Conservation (phyloP, 2,888 invertebrate species). For the Rosalia funebris region DNA sequence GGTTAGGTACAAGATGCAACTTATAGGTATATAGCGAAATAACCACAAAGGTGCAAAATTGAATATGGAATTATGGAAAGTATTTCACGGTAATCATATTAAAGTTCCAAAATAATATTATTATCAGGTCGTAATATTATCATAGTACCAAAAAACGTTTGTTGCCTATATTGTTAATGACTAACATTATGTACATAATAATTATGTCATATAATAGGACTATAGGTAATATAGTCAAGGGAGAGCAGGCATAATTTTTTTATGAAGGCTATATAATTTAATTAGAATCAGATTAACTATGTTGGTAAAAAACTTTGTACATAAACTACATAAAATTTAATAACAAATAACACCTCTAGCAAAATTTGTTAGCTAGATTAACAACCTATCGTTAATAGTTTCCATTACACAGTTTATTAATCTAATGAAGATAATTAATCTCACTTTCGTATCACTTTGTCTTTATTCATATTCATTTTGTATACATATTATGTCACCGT, state of each 20-base stretch:
- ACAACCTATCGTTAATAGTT: slow-evolving; percentile 36
- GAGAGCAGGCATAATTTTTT: slow-evolving; percentile 30
- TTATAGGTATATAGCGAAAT: too few relatives aligned
- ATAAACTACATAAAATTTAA: slow-evolving; percentile 36
- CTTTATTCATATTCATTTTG: too few relatives aligned
- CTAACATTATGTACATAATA: slow-evolving; percentile 24
- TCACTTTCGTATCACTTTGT: slow-evolving; percentile 58
- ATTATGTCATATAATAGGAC: not conserved
- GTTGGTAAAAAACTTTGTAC: slow-evolving; percentile 33
- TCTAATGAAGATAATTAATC: slow-evolving; percentile 13
- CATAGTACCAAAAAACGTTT: too few relatives aligned
- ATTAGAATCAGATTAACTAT: not conserved
- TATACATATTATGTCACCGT: slow-evolving; percentile 32
- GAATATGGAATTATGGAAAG: too few relatives aligned
- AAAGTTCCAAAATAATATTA: too few relatives aligned
- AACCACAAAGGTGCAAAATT: too few relatives aligned
- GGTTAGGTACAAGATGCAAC: too few relatives aligned
- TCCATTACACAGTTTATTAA: slow-evolving; percentile 5
- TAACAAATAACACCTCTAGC: slow-evolving; percentile 24
- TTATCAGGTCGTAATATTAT: too few relatives aligned
- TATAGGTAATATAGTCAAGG: slow-evolving; percentile 32
- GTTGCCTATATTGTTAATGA: not conserved
- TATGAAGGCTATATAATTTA: slow-evolving; percentile 1
- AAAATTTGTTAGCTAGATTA: slow-evolving; percentile 35
- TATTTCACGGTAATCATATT: not conserved